These are phyloP conservation scores for Acanthornis magna DNA, from an alignment of 2,797 vertebrate genomes.

Conservation along the genomic window DNA sequence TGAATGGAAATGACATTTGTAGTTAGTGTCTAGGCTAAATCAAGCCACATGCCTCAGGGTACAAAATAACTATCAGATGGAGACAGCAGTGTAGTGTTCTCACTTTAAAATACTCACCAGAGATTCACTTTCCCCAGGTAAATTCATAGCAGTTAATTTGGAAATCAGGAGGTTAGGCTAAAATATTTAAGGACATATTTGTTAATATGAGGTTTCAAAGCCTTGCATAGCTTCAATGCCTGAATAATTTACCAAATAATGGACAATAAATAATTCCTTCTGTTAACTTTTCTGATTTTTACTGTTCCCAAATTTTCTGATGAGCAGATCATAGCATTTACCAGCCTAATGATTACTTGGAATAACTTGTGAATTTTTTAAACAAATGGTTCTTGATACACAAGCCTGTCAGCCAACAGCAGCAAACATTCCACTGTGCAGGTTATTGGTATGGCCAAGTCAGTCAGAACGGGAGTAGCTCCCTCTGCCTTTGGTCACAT, in stretches of 20 bases:
- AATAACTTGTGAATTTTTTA: neutral
- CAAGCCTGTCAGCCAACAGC: neutral
- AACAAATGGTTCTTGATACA: neutral
- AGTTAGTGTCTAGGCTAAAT: constrained; percentile 45
- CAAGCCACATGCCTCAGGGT: constrained; percentile 34
- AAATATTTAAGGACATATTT: neutral
- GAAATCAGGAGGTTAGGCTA: neutral
- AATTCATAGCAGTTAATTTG: neutral
- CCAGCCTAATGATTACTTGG: neutral
- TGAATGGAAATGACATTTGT: constrained; percentile 53
- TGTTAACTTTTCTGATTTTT: neutral
- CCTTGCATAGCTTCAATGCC: neutral
- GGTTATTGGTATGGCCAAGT: neutral
- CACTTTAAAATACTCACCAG: neutral
- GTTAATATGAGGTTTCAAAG: neutral
- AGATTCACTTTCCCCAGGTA: constrained; percentile 9
- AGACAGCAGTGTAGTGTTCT: neutral
- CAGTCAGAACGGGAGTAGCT: neutral
- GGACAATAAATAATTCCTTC: neutral
- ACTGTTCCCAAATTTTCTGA: neutral
- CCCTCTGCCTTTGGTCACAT: constrained; percentile 20
- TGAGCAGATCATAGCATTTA: neutral
- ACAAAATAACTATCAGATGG: constrained; percentile 28
- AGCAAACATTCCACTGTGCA: neutral
- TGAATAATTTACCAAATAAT: neutral